Conservation (phyloP, 2,797 vertebrate species). For the Nothura maculosa region DNA sequence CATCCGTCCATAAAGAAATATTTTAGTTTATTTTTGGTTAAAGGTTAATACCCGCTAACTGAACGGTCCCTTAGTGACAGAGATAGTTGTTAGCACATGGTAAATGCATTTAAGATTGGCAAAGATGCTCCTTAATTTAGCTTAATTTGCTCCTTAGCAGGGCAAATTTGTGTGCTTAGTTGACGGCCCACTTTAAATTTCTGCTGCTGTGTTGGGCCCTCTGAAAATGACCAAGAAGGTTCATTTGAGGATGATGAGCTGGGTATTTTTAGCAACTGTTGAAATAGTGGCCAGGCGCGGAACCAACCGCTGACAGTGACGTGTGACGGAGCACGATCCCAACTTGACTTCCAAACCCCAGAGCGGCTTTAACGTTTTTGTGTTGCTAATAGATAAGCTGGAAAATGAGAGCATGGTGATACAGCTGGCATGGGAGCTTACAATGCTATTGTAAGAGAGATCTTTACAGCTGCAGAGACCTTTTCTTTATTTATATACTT, state of each 20-base stretch:
- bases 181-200: neutral
- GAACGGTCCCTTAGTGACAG: neutral
- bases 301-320: neutral
- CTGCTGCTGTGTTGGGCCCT: neutral
- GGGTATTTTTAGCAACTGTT: neutral
- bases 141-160: too few species aligned
- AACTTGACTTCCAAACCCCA: neutral
- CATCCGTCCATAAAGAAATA: constrained; percentile 23
- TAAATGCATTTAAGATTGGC: too few species aligned
- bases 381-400: neutral
- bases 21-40: constrained; percentile 18
- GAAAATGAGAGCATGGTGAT: neutral
- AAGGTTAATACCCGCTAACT: neutral
- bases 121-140: too few species aligned
- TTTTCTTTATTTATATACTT: neutral
- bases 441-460: neutral
- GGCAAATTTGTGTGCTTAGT: neutral
- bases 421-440: neutral
- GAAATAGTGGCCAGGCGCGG: neutral
- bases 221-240: neutral
- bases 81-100: neutral
- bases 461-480: neutral
- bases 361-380: neutral
- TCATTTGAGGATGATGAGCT: neutral
- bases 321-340: neutral